Conservation (phyloP, 2,113 vertebrate genomes). For the Haemorhous mexicanus region DNA sequence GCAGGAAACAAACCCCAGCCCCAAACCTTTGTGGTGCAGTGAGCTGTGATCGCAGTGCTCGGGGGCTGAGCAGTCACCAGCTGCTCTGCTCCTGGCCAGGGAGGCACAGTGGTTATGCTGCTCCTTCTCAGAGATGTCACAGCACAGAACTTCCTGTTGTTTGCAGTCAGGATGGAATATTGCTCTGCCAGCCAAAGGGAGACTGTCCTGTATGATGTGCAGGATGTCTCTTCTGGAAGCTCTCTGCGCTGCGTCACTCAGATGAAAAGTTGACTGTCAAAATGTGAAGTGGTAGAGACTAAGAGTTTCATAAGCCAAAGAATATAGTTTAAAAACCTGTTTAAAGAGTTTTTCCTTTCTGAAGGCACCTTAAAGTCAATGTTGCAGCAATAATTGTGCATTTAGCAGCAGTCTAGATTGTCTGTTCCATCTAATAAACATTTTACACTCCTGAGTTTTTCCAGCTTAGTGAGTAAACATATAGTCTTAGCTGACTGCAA, state of each 20-base stretch:
- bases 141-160: not conserved
- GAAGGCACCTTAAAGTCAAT: not conserved
- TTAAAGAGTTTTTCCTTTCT: not conserved
- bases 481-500: not conserved
- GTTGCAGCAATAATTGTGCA: not conserved
- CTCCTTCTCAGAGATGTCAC: not conserved
- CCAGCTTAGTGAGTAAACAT: not conserved
- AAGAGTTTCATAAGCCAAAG: not conserved
- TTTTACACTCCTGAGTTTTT: not conserved
- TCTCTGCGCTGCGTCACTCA: not conserved
- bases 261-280: not conserved
- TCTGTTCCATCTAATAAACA: not conserved
- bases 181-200: not conserved
- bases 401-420: not conserved
- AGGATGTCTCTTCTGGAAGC: not conserved
- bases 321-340: not conserved
- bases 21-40: too few relatives aligned
- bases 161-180: not conserved
- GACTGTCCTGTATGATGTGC: accelerated
- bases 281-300: not conserved
- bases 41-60: accelerated
- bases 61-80: not conserved
- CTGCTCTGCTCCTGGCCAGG: not conserved
- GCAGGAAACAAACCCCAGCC: not conserved
- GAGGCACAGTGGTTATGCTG: not conserved